A percentile compares a stretch with the other conserved stretches of the same genome.
These are phyloP conservation scores for Drosophila persimilis DNA, from an alignment of 1,140 invertebrate genomes.

Conservation along the genomic window DNA sequence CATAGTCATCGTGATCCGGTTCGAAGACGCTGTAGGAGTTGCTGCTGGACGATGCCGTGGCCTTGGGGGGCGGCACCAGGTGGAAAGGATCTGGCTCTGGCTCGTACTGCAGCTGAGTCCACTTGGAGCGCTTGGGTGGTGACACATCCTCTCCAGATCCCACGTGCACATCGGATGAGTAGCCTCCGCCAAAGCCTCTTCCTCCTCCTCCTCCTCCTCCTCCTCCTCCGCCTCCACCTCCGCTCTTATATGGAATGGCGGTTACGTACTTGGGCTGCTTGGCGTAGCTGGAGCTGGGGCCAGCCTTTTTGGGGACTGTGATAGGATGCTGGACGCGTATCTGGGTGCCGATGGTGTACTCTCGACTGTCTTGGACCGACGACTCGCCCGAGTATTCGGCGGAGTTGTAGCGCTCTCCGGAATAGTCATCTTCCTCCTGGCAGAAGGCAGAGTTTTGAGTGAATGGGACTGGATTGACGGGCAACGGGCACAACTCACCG, in stretches of 20 bases:
- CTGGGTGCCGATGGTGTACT: constrained; percentile 78
- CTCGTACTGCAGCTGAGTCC: constrained; percentile 61
- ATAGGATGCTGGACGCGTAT: constrained; percentile 80
- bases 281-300: constrained; percentile 35
- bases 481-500: constrained; percentile 48
- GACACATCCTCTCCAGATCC: constrained; percentile 45
- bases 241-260: constrained; percentile 51
- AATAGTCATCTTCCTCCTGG: constrained; percentile 75
- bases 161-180: constrained; percentile 31
- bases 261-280: constrained; percentile 57
- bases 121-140: constrained; percentile 57
- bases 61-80: constrained; percentile 65
- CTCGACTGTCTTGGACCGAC: constrained; percentile 62
- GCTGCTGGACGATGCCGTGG: constrained; percentile 42
- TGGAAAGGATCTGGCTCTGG: constrained; percentile 70
- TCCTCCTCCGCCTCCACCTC: constrained; percentile 10
- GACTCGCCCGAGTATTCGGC: constrained; percentile 66
- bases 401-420: constrained; percentile 66
- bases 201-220: background rate
- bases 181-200: constrained; percentile 2
- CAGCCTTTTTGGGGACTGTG: constrained; percentile 67
- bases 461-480: background rate
- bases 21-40: constrained; percentile 72
- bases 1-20: constrained; percentile 68
- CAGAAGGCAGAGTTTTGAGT: background rate